Conservation (phyloP, 2,113 vertebrate species). For the Brevimyrus niger region DNA sequence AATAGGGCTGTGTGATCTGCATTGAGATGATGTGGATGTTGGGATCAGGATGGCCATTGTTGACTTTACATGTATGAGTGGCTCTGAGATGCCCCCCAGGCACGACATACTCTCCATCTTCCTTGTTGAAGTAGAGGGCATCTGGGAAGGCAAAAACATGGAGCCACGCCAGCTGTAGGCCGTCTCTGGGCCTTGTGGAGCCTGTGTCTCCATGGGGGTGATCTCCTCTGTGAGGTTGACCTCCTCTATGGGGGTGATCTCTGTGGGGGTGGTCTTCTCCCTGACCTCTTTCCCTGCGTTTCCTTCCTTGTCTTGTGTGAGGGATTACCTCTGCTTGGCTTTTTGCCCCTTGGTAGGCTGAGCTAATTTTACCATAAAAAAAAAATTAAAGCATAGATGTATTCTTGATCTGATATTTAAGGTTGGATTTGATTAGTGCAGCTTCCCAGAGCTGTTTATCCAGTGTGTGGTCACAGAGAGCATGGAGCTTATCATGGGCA, state of each 20-base stretch:
- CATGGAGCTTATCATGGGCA: neutral
- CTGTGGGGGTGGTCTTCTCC: neutral
- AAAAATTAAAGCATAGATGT: neutral
- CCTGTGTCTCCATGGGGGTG: neutral
- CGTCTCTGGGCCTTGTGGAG: neutral
- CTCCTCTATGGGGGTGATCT: neutral
- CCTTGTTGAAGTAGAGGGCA: neutral
- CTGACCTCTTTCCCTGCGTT: neutral
- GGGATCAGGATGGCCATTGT: neutral
- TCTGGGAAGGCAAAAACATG: neutral
- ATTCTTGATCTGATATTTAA: neutral
- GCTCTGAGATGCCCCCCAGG: neutral
- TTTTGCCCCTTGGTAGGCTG: neutral
- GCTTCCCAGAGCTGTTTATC: neutral
- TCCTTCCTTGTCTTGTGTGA: neutral
- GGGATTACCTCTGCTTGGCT: neutral
- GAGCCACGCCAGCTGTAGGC: neutral
- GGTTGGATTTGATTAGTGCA: neutral
- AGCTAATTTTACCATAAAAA: neutral
- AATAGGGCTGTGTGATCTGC: neutral
- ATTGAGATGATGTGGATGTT: neutral
- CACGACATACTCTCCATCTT: neutral
- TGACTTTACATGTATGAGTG: neutral
- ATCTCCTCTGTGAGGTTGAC: neutral
- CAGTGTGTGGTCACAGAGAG: neutral